These are phyloP conservation scores for Vidua macroura DNA, from an alignment of 2,113 vertebrate species.

Conservation along the genomic window DNA sequence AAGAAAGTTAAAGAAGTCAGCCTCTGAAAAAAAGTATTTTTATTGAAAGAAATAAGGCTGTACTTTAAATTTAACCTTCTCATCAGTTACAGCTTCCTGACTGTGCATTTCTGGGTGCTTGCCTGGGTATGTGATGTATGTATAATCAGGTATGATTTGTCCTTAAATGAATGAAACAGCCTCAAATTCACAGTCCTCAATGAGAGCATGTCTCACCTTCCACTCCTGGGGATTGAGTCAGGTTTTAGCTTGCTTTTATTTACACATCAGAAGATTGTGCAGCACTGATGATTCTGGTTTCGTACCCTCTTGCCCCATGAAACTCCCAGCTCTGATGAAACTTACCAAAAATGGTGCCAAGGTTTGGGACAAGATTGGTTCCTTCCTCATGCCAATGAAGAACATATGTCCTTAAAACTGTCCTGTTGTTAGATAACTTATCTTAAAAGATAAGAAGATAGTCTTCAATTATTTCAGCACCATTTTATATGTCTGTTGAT, in stretches of 20 bases:
- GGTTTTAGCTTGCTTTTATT: not conserved
- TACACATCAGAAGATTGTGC: not conserved
- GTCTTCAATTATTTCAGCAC: not conserved
- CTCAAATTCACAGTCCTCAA: not conserved
- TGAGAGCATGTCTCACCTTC: not conserved
- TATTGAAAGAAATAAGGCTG: not conserved
- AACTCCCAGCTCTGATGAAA: not conserved
- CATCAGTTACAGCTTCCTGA: not conserved
- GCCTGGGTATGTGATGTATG: not conserved
- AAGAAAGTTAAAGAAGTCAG: not conserved
- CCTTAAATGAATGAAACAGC: not conserved
- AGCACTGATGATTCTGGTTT: not conserved
- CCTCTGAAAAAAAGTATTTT: not conserved
- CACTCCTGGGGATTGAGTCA: not conserved
- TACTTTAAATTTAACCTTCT: not conserved
- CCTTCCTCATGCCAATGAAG: not conserved
- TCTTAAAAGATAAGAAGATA: not conserved
- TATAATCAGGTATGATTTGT: not conserved
- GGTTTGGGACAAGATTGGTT: not conserved
- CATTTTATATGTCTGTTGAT: not conserved
- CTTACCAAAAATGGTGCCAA: not conserved
- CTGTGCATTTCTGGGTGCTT: not conserved
- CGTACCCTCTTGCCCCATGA: not conserved
- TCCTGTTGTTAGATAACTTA: not conserved
- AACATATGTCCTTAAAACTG: not conserved